Conservation (phyloP, 2,888 invertebrate species). For the Ennomos erosarius region DNA sequence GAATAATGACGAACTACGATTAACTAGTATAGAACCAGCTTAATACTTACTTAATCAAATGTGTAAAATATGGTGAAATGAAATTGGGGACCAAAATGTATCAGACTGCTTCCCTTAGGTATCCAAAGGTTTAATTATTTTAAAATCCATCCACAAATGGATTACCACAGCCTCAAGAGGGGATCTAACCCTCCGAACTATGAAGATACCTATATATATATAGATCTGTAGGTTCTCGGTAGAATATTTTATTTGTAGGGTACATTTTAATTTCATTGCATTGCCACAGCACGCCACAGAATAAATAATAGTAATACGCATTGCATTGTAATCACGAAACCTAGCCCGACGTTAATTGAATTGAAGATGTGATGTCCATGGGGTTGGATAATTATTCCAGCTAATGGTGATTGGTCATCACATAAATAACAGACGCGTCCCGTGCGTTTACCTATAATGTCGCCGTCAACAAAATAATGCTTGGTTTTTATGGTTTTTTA, state of each 20-base stretch:
- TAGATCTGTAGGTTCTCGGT: background rate
- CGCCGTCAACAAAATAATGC: too few relatives aligned
- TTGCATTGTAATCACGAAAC: slow-evolving; percentile 8
- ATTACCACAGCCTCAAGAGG: slow-evolving; percentile 43
- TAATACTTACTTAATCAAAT: too few relatives aligned
- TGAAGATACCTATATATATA: slow-evolving; percentile 3
- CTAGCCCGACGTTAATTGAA: slow-evolving; percentile 9
- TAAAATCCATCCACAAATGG: slow-evolving; percentile 77
- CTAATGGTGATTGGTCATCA: too few relatives aligned
- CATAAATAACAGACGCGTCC: too few relatives aligned
- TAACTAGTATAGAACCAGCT: too few relatives aligned
- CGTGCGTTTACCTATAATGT: too few relatives aligned
- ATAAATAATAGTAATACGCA: too few relatives aligned
- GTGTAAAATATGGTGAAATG: too few relatives aligned
- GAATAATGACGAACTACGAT: too few relatives aligned
- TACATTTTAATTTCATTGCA: slow-evolving; percentile 23
- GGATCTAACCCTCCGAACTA: slow-evolving; percentile 18
- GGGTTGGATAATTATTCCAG: too few relatives aligned
- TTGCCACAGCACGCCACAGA: too few relatives aligned
- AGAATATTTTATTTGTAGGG: slow-evolving; percentile 22
- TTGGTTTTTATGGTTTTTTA: too few relatives aligned
- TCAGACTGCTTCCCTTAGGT: slow-evolving; percentile 55
- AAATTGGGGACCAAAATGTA: slow-evolving; percentile 43
- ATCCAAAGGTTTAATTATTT: slow-evolving; percentile 66
- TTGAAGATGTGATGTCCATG: background rate